Evolutionary conservation across 2,797 vertebrate genomes (phyloP), one percentile per base, ranked within the genome.

Genomic region (Percopsis omiscomaycus): DNA sequence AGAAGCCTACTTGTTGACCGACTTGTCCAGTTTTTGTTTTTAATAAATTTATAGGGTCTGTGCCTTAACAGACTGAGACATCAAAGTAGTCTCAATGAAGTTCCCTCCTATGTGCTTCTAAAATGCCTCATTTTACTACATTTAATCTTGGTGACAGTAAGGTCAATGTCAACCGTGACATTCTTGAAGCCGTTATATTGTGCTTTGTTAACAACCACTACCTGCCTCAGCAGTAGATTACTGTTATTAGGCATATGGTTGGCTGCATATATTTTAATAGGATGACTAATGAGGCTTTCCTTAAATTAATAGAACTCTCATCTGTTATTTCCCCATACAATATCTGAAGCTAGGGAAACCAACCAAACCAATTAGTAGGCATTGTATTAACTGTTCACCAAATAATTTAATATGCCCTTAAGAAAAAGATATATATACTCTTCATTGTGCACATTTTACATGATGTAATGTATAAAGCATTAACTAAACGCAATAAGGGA

Each of bases 351-450:
- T 6, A 22, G 42, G 15, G 45, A 68, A 57, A 44, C 44, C 15
- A 68, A 15, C 58, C 56, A 47, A 59, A 57, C 11, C 10, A 65
- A 67, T 73, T 58, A 32, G n/a, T 5, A 10, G n/a, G 15, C 28
- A 27, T 0, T 28, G 16, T 29, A 51, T 55, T 44, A 58, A 44
- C 30, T 2, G 15, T 14, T 53, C 60, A 22, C 22, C 22, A 22
- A 22, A 22, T 22, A 22, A 1, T 22, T 22, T 22, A 22, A 22
- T 22, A 22, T 22, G 22, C 22, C 22, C 1, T 22, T 22, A 22
- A 22, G 22, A 22, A 22, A 22, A 22, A 22, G 22, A 22, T 22
- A 22, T 22, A 22, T 22, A 22, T 22, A 22, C 22, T 22, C 22
- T 22, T 22, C 1, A 37, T 37, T 37, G 32, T 37, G 5, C 6